Evolutionary conservation across 1,140 invertebrate species (phyloP), one percentile per base, ranked within the genome.

Genomic region (Plectus sambesii): DNA sequence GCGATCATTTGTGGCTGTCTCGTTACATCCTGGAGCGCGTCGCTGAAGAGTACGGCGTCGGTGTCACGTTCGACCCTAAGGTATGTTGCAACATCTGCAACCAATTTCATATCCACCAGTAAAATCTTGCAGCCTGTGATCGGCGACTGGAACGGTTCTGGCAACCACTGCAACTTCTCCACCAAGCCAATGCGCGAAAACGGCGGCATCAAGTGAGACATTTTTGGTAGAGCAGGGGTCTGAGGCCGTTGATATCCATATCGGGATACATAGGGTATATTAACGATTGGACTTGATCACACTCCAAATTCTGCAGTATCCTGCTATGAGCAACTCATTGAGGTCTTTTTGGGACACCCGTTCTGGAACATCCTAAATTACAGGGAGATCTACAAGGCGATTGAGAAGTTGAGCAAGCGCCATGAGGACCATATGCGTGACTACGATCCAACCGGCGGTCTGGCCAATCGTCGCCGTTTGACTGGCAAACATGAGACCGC

Each of bases 1-100:
- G 83, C 2, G 87, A 92, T 60, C 82, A 92, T 61, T 69, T 93
- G 1, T 92, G 87, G 87, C 79, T 90, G 50, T 78, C 85, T 0
- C 75, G 87, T 4, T 87, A 81, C 65, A 76, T 92, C 9, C 69
- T 50, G n/a, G n/a, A 25, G 45, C 15, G n/a, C 12, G 12, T 12
- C n/a, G 30, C n/a, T 33, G 12, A 33, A 12, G 12, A 42, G 44
- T 49, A 12, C 30, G n/a, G n/a, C 12, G n/a, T n/a, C 30, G 12
- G 12, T 33, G n/a, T 80, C 9, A 77, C 80, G 62, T 76, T 90
- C 22, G 85, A 90, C 59, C 85, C 87, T 0, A 90, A 92, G 64
- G n/a, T n/a, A n/a, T n/a, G n/a, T n/a, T n/a, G n/a, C n/a, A n/a
- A n/a, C n/a, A n/a, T n/a, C n/a, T n/a, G n/a, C n/a, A n/a, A n/a